Percentiles rank a stretch among this genome's conserved stretches.
Conservation (phyloP, 2,888 invertebrate genomes). For the Carpatolechia fugitivella region DNA sequence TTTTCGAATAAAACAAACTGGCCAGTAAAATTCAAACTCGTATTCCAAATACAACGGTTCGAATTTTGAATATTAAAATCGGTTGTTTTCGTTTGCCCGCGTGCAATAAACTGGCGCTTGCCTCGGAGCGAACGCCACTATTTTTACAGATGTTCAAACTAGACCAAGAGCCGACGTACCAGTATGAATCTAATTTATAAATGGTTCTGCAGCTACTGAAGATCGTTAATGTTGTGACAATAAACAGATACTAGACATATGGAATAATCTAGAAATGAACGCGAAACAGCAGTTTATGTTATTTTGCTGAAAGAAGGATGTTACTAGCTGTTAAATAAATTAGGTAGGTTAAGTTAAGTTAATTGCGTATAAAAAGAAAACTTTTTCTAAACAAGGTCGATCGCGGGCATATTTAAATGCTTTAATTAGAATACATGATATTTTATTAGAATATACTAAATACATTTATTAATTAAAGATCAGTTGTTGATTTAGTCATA, state of each 20-base stretch:
- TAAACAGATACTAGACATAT: neutral
- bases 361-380: no score
- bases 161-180: constrained; percentile 31
- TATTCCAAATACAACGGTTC: constrained; percentile 20
- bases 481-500: no score
- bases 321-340: no score
- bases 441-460: no score
- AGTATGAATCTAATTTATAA: neutral
- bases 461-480: no score
- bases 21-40: constrained; percentile 9
- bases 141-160: constrained; percentile 46
- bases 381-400: no score
- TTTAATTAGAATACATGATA: no score
- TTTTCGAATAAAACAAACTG: neutral
- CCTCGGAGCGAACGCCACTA: constrained; percentile 37
- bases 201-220: neutral
- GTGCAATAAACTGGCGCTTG: constrained; percentile 43
- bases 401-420: no score
- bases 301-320: no score
- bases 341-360: no score
- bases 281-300: no score
- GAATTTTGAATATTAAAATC: constrained; percentile 34
- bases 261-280: no score
- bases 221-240: neutral
- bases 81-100: constrained; percentile 40